These are phyloP conservation scores for Eupithecia subfuscata DNA, from an alignment of 2,888 invertebrate species.

Conservation along the genomic window DNA sequence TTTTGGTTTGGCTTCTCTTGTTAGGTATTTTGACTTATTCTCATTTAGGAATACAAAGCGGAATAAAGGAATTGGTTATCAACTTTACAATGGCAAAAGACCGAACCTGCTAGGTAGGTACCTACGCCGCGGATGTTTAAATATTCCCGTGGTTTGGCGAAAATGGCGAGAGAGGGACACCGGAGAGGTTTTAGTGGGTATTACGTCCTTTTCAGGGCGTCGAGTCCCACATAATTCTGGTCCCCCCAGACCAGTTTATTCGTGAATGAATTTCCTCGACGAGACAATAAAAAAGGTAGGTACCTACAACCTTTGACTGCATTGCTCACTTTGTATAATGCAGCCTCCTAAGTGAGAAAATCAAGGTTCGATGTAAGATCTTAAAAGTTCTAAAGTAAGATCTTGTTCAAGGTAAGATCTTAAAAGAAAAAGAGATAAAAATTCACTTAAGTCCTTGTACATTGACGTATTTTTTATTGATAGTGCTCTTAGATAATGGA, in stretches of 20 bases:
- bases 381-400: too few relatives aligned
- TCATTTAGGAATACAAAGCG: neutral
- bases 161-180: too few relatives aligned
- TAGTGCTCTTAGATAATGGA: neutral
- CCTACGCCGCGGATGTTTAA: too few relatives aligned
- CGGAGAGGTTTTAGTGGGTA: too few relatives aligned
- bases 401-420: neutral
- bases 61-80: neutral
- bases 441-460: neutral
- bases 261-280: too few relatives aligned
- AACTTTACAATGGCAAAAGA: too few relatives aligned
- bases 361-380: neutral
- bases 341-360: neutral
- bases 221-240: too few relatives aligned
- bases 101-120: neutral
- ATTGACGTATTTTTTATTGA: constrained; percentile 3
- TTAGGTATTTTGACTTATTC: neutral
- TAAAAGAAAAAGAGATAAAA: neutral
- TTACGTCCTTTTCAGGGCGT: too few relatives aligned
- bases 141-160: too few relatives aligned
- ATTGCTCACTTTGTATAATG: neutral
- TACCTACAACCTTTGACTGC: neutral
- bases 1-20: neutral
- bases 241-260: too few relatives aligned
- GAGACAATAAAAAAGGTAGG: too few relatives aligned